Base-by-base conservation (phyloP, 2,888 invertebrate genomes). In the Anarsia innoxiella region DNA sequence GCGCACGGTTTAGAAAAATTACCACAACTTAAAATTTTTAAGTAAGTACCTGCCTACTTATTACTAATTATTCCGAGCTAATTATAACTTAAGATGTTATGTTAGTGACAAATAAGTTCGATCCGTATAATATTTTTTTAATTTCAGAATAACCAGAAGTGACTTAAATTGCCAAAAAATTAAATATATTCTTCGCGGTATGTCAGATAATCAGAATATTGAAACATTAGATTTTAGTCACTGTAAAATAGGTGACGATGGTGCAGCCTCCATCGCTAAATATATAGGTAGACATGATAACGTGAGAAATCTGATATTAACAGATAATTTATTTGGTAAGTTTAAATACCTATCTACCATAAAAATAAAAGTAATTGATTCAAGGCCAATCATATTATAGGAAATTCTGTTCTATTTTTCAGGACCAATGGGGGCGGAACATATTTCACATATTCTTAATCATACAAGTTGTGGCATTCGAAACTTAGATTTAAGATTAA, bases 161-260 rank as follows among this genome's bases (percentile, higher is more conserved):
- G 82, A 83, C 45, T 66, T 85, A 64, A 78, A 83, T 51, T 84
- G 85, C 36, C 77, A 75, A 55, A 70, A 65, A 53, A 55, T 80
- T 0, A 86, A 78, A 57, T 78, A 77, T 44, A 65, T 86, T 41
- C 59, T 86, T 26, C 72, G 82, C 2, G 83, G 83, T 14, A 42
- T 86, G 39, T 61, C 64, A 23, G 76, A 80, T 28, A 72, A 62
- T 44, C 52, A 63, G 43, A 58, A 77, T 48, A 48, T 90, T 31
- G 76, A 85, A 39, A 87, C 87, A 30, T 50, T 91, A 30, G 89
- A 91, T 62, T 84, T 91, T 35, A 89, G 90, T 33, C 88, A 91
- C 51, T 90, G 91, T 57, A 84, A 87, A 56, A 85, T 91, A 41
- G 83, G 73, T 1, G 87, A 91, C 52, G 74, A 80, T 10, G 91